Conservation (phyloP, 2,888 invertebrate species). For the Heliconius hortense region DNA sequence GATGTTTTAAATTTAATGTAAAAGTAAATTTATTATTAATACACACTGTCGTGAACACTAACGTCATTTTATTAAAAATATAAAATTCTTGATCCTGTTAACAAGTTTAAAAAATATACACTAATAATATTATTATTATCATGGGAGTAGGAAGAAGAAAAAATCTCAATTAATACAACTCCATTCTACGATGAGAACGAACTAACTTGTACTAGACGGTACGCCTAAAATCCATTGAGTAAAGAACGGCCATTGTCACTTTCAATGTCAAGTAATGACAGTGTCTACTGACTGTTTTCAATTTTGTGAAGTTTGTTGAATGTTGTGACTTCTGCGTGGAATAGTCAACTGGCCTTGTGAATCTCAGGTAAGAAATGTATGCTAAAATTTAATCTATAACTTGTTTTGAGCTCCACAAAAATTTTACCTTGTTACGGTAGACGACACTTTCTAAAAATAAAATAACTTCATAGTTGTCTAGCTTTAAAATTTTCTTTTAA, state of each 20-base stretch:
- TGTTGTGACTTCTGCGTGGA: slow-evolving; percentile 16
- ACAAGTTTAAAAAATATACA: no score
- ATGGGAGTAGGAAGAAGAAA: no score
- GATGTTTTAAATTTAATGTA: no score
- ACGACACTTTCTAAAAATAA: not conserved
- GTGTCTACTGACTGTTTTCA: not conserved
- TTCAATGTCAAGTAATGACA: slow-evolving; percentile 9
- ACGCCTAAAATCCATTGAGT: not conserved
- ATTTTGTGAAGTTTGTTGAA: not conserved
- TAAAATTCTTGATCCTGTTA: no score
- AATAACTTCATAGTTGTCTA: not conserved
- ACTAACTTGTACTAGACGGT: not conserved
- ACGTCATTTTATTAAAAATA: no score
- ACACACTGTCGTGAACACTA: no score
- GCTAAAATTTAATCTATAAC: slow-evolving; percentile 4
- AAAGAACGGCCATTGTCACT: not conserved
- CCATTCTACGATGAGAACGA: not conserved
- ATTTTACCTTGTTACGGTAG: not conserved
- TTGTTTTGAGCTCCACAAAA: not conserved
- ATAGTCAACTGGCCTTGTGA: slow-evolving; percentile 14
- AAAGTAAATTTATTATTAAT: no score
- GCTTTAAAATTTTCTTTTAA: not conserved
- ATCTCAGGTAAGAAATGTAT: slow-evolving; percentile 14
- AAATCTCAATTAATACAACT: no score
- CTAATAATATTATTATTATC: no score